Base-by-base conservation (phyloP, 2,113 vertebrate genomes). In the Zeus faber region DNA sequence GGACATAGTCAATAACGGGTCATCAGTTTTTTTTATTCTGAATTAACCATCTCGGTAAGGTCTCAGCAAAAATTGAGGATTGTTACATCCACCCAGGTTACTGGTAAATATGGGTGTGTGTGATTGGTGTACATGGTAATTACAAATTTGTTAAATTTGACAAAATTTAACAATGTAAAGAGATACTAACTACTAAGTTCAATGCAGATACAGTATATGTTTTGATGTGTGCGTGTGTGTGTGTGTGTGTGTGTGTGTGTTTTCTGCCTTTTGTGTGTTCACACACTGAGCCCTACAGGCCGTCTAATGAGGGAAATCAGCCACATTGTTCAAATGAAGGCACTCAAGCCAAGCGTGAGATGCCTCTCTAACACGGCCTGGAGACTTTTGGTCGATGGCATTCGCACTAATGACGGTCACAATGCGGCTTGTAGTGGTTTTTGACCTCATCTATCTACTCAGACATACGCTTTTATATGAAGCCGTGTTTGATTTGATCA, bases 311-410 rank as follows among this genome's bases (percentile, higher is more conserved):
- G 44, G 62, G n/a, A n/a, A 68, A 58, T 41, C 29, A 47, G 49
- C 51, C 55, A 62, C 62, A 61, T 51, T 22, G 60, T 8, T n/a
- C 55, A 67, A 31, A 63, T 22, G 63, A 45, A 74, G 79, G 72
- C 79, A 74, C 79, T 80, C 62, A 43, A 74, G 70, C 55, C 50
- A 62, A 75, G 58, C 68, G 59, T 44, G 47, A 41, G 29, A 53
- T 10, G 61, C 44, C 46, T 59, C 67, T 70, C 55, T 67, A 37
- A 66, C 43, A 10, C 35, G 27, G 54, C 29, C 47, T 35, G 53
- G 41, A 62, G 59, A 55, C 51, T 39, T 45, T 41, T 39, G 48
- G 56, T 40, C 7, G 27, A 17, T 3, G 11, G 54, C 10, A 14
- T 11, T 29, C 24, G 23, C 24, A 1, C 14, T 29, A 13, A 50